phyloP scores from a whole-genome alignment of 2,797 vertebrate genomes.

The Falco peregrinus region DNA sequence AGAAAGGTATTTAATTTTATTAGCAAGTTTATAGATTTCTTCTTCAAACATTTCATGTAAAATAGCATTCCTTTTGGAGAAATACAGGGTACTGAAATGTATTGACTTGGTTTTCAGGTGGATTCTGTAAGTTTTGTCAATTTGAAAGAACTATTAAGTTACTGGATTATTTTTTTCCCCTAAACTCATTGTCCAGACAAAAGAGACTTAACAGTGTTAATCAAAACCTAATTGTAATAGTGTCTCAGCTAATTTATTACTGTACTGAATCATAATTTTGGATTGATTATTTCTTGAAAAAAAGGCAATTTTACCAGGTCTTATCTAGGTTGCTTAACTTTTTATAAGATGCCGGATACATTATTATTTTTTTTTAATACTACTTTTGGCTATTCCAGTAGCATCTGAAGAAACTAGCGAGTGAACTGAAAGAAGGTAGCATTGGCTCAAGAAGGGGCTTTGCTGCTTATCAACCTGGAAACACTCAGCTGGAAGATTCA shows the following conservation, averaged over 20 bases:
- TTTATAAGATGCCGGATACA: neutral
- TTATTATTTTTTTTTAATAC: neutral
- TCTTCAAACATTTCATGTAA: neutral
- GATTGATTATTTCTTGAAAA: neutral
- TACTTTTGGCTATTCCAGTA: neutral
- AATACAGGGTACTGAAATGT: neutral
- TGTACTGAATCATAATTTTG: neutral
- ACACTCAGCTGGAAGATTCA: neutral
- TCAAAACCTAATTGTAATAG: neutral
- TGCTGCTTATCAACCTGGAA: neutral
- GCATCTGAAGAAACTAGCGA: neutral
- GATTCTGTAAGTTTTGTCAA: neutral
- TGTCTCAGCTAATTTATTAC: neutral
- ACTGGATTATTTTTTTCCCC: neutral
- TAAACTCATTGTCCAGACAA: neutral
- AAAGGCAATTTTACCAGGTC: neutral
- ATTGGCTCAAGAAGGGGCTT: neutral
- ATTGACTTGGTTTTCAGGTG: neutral
- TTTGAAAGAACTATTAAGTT: neutral
- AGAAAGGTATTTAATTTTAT: neutral
- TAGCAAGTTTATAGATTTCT: neutral
- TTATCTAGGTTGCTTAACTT: neutral
- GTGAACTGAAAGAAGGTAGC: neutral
- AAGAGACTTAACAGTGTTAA: neutral
- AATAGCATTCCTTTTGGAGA: neutral